A percentile compares a stretch with the other conserved stretches of the same genome.
Evolutionary conservation across 1,140 invertebrate genomes (phyloP).

Genomic region (Argopecten irradians): DNA sequence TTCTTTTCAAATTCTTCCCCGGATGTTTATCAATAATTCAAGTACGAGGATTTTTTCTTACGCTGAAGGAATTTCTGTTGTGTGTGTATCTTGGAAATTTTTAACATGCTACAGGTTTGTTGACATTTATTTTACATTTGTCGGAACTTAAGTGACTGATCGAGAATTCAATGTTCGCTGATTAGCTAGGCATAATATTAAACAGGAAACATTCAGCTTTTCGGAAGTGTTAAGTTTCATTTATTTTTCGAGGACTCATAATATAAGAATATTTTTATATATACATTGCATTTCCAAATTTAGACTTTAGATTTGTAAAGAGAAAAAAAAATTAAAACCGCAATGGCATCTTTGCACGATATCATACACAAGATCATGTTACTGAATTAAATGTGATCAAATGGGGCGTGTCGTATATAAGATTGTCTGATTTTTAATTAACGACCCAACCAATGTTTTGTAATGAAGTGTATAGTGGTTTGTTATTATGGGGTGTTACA

Average conservation of each 20-base stretch:
- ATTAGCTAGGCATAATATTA: too few relatives aligned
- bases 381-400: not conserved
- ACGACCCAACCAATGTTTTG: not conserved
- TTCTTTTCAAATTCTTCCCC: not conserved
- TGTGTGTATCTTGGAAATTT: not conserved
- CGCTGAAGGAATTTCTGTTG: not conserved
- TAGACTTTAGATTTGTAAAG: not conserved
- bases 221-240: not conserved
- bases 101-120: not conserved
- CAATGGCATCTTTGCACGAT: not conserved
- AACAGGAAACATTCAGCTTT: not conserved
- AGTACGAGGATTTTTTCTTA: not conserved
- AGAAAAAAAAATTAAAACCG: not conserved
- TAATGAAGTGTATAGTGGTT: not conserved
- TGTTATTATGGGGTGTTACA: not conserved
- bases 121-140: not conserved
- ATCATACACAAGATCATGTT: not conserved
- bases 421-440: conserved; percentile 12
- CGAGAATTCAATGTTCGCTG: not conserved
- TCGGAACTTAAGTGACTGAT: not conserved
- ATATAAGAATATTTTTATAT: too few relatives aligned
- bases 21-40: not conserved
- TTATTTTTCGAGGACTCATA: too few relatives aligned
- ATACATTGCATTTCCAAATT: not conserved
- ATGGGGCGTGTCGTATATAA: not conserved